Percentiles rank a stretch among this genome's conserved stretches.
These are phyloP conservation scores for Petaurus breviceps DNA, from an alignment of 2,113 vertebrate species.

Conservation along the genomic window DNA sequence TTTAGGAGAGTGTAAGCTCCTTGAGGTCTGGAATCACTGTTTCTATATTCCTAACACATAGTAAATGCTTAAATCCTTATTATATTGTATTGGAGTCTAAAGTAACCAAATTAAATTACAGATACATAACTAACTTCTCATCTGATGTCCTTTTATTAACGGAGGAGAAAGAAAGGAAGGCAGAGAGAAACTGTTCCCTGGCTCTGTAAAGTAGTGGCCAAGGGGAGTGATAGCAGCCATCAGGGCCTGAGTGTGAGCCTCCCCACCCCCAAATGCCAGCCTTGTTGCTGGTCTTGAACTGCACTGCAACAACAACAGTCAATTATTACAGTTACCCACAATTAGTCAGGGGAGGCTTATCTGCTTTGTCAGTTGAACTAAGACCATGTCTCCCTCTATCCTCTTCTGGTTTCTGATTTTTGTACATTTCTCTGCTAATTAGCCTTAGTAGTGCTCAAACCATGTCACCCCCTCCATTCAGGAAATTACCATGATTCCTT, in stretches of 20 bases:
- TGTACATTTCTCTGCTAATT: conserved; percentile 30
- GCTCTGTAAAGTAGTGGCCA: background rate
- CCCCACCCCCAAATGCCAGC: background rate
- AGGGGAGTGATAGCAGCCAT: background rate
- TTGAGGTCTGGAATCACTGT: too few species aligned
- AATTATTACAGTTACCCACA: conserved; percentile 23
- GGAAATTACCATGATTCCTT: too few species aligned
- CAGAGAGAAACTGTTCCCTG: background rate
- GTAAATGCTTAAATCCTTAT: background rate
- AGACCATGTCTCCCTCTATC: background rate
- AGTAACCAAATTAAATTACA: background rate
- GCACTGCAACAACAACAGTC: background rate
- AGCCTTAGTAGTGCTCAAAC: background rate
- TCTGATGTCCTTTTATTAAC: background rate
- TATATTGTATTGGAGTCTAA: background rate
- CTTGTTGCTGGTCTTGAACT: background rate
- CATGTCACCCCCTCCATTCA: too few species aligned
- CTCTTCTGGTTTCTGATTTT: background rate
- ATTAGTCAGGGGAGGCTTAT: conserved; percentile 7
- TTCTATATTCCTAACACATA: background rate
- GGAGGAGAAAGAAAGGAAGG: background rate
- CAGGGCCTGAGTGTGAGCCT: background rate
- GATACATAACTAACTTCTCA: background rate
- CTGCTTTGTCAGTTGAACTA: conserved; percentile 1
- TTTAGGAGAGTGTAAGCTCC: background rate